Evolutionary conservation across 2,888 invertebrate species (phyloP), one percentile per base, ranked within the genome.

Genomic region (Lapara coniferarum): DNA sequence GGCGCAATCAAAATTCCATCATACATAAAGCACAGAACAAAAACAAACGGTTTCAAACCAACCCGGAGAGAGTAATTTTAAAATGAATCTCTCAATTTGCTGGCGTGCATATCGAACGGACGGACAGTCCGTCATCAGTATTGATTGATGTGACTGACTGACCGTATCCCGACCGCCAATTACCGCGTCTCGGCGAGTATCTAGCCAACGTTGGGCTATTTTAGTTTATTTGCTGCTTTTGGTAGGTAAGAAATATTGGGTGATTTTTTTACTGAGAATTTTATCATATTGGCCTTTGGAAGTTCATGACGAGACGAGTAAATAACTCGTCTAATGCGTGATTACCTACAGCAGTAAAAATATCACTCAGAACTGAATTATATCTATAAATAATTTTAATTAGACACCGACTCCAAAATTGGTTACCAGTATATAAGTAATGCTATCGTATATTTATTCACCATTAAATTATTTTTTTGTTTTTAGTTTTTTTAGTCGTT

Each of bases 131-230:
- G 37, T 46, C 44, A 59, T 46, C 59, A 59, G 59, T 59, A 44
- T 44, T 44, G 59, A 59, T 44, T 59, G 59, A 59, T 44, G 59
- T 44, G 7, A 44, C n/a, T 44, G 59, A 59, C 44, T 59, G 59
- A 59, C 16, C 44, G 59, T 44, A n/a, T 59, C 13, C 16, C 44
- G 59, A 59, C 16, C 44, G 59, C 59, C 59, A 59, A 59, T 58
- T 58, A 44, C 14, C 30, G n/a, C 16, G 37, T n/a, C 44, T 3
- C 10, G 19, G 10, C 55, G 3, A 52, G 58, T n/a, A 37, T 44
- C 44, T 58, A 58, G 44, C 14, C 58, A 3, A 13, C 44, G 16
- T 37, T 37, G n/a, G 4, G n/a, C 44, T 44, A 44, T 58, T 58
- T 58, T 13, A n/a, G 58, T 58, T 58, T 58, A 44, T 44, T 59